Evolutionary conservation across 2,888 invertebrate species (phyloP).

Genomic region (Callosobruchus maculatus): DNA sequence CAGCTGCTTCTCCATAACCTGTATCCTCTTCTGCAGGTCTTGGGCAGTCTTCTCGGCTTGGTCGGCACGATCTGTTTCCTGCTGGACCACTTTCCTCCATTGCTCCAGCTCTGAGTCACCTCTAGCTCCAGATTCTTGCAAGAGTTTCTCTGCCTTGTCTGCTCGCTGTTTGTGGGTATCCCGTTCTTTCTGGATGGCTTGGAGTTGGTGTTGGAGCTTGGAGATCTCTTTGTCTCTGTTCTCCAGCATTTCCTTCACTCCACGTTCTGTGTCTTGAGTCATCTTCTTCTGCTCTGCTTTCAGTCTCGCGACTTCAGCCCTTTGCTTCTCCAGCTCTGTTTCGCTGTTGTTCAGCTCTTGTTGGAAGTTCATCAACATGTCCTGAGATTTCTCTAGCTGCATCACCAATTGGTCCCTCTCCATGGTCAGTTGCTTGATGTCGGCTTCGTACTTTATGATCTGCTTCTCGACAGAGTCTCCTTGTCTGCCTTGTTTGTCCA

Average conservation of each 20-base stretch:
- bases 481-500: slow-evolving; percentile 76
- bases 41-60: slow-evolving; percentile 74
- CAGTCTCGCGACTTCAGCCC: slow-evolving; percentile 72
- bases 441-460: slow-evolving; percentile 78
- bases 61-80: slow-evolving; percentile 74
- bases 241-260: slow-evolving; percentile 67
- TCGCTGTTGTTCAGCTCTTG: slow-evolving; percentile 83
- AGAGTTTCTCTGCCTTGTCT: slow-evolving; percentile 70
- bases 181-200: slow-evolving; percentile 60
- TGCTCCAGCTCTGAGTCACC: slow-evolving; percentile 70
- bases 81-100: slow-evolving; percentile 75
- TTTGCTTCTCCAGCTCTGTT: slow-evolving; percentile 74
- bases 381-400: slow-evolving; percentile 88
- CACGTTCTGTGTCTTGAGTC: slow-evolving; percentile 67
- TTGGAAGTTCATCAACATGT: slow-evolving; percentile 90
- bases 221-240: slow-evolving; percentile 67
- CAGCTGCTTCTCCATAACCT: slow-evolving; percentile 71
- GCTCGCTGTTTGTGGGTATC: slow-evolving; percentile 65
- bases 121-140: slow-evolving; percentile 66
- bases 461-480: slow-evolving; percentile 82
- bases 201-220: slow-evolving; percentile 67
- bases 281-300: slow-evolving; percentile 69
- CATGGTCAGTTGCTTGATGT: slow-evolving; percentile 79
- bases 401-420: slow-evolving; percentile 85
- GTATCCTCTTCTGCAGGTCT: slow-evolving; percentile 76